These are phyloP conservation scores for Epistrophe grossulariae DNA, from an alignment of 2,888 invertebrate species.

Conservation along the genomic window DNA sequence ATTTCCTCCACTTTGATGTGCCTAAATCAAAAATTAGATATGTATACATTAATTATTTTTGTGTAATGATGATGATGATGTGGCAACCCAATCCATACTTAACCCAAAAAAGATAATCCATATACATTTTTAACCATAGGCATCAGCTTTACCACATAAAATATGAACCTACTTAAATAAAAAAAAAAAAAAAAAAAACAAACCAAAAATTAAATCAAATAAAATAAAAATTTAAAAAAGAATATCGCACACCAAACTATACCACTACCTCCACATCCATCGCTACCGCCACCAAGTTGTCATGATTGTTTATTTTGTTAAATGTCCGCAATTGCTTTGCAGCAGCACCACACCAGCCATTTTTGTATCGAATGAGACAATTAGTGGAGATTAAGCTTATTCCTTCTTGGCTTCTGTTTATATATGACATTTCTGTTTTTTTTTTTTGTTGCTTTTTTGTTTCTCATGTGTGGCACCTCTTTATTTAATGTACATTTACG, in stretches of 20 bases:
- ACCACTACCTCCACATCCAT: not conserved
- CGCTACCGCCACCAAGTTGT: conserved; percentile 14
- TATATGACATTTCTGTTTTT: conserved; percentile 53
- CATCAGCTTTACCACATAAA: conserved; percentile 52
- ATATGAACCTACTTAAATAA: conserved; percentile 63
- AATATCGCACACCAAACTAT: conserved; percentile 42
- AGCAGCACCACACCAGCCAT: conserved; percentile 76
- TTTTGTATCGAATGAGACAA: conserved; percentile 77
- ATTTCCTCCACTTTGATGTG: too few species aligned
- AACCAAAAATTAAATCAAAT: conserved; percentile 31
- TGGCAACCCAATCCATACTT: conserved; percentile 20
- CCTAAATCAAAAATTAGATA: too few species aligned
- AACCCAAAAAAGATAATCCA: conserved; percentile 61
- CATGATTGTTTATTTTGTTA: conserved; percentile 75
- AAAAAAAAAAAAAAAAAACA: not conserved
- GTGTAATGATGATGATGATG: not conserved
- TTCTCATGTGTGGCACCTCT: conserved; percentile 24
- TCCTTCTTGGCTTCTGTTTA: conserved; percentile 68
- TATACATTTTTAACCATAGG: conserved; percentile 58
- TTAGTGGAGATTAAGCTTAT: conserved; percentile 78
- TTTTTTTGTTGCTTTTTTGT: conserved; percentile 8
- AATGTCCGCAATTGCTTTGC: conserved; percentile 78
- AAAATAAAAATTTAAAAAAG: conserved; percentile 48
- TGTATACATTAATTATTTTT: not conserved
- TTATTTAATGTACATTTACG: not conserved